phyloP scores from a whole-genome alignment of 2,797 vertebrate species.

The Poecilia picta region DNA sequence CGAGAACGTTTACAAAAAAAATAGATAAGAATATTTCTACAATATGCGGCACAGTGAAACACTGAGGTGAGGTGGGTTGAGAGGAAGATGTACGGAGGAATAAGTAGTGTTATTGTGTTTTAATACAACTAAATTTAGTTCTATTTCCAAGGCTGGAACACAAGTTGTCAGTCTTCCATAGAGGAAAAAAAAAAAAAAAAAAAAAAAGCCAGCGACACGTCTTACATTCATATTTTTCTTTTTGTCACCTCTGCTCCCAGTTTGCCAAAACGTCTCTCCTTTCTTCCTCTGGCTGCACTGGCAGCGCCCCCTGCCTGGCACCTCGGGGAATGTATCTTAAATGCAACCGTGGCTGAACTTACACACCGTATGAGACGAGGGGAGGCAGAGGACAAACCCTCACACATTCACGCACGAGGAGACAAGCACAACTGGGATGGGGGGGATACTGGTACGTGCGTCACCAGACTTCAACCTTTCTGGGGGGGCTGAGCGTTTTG shows the following conservation, averaged over 20 bases:
- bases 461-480: no score
- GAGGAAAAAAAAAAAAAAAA: conserved; percentile 51
- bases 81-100: conserved; percentile 58
- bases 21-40: conserved; percentile 45
- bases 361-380: no score
- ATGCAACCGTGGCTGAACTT: no score
- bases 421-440: no score
- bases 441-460: no score
- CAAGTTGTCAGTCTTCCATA: conserved; percentile 70
- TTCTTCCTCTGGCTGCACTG: no score
- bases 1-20: conserved; percentile 43
- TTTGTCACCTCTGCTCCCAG: no score
- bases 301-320: no score
- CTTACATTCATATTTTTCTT: conserved; percentile 69
- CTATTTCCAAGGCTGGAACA: conserved; percentile 61
- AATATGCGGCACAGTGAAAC: conserved; percentile 70
- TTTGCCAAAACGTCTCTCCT: no score
- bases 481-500: conserved; percentile 50
- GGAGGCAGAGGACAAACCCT: no score
- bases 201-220: conserved; percentile 65
- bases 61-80: conserved; percentile 46
- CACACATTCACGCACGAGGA: no score
- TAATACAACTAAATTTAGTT: conserved; percentile 35
- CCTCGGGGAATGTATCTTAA: no score
- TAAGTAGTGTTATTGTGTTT: conserved; percentile 64